A percentile compares a stretch with the other conserved stretches of the same genome.
These are phyloP conservation scores for Mnemiopsis leidyi DNA, from an alignment of 37 sponge, comb jelly and placozoan genomes.

Conservation along the genomic window DNA sequence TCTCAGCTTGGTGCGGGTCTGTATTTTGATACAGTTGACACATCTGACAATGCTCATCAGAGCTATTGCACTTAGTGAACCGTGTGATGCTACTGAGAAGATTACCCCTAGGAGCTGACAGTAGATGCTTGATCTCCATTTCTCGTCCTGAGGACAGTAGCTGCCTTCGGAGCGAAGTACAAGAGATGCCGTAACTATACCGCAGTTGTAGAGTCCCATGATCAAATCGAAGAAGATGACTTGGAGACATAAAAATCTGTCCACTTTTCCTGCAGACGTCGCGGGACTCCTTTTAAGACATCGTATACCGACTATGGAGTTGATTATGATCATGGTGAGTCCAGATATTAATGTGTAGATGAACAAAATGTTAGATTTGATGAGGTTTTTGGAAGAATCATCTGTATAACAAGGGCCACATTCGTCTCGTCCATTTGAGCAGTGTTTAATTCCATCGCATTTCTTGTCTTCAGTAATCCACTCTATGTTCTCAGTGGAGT, in stretches of 20 bases:
- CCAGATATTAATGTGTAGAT: not conserved
- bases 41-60: constrained; percentile 16
- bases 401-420: not conserved
- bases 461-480: not conserved
- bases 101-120: not conserved
- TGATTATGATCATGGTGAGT: not conserved
- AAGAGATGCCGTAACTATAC: not conserved
- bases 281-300: not conserved
- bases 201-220: not conserved
- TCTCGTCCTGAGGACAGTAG: constrained; percentile 5
- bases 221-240: not conserved
- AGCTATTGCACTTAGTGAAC: not conserved
- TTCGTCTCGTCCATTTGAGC: not conserved
- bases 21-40: not conserved
- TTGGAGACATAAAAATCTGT: not conserved
- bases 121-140: constrained; percentile 27
- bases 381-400: not conserved
- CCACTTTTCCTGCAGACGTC: not conserved
- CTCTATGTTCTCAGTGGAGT: not conserved
- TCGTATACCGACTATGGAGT: not conserved
- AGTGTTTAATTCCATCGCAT: not conserved
- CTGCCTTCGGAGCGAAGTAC: not conserved
- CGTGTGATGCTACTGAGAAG: constrained; percentile 19
- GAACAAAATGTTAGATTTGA: not conserved
- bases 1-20: not conserved